These are phyloP conservation scores for Drosophila grimshawi DNA, from an alignment of 1,140 invertebrate genomes.

Conservation along the genomic window DNA sequence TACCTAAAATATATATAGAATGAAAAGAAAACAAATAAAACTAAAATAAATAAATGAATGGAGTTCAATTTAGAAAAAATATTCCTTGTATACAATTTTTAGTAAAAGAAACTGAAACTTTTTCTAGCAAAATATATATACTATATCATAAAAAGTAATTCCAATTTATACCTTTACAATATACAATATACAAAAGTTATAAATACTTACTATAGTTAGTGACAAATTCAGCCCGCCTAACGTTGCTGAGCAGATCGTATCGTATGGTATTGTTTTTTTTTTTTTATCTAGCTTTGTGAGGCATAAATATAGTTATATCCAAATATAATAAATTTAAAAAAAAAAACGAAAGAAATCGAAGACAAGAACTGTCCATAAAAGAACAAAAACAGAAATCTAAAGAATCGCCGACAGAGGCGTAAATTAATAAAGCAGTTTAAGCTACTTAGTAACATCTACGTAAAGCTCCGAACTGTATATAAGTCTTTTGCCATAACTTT, in stretches of 20 bases:
- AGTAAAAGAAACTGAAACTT: slow-evolving; percentile 35
- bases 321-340: slow-evolving; percentile 3
- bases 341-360: background rate
- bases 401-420: slow-evolving; percentile 10
- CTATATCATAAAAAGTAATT: slow-evolving; percentile 14
- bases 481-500: slow-evolving; percentile 31
- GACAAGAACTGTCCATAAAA: slow-evolving; percentile 5
- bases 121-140: slow-evolving; percentile 51
- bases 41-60: slow-evolving; percentile 3
- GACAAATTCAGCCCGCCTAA: slow-evolving; percentile 75
- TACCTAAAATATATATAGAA: slow-evolving; percentile 12
- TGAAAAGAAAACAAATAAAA: background rate
- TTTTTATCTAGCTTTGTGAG: slow-evolving; percentile 35
- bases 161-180: slow-evolving; percentile 62
- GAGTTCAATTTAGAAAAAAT: slow-evolving; percentile 43
- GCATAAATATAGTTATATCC: slow-evolving; percentile 12
- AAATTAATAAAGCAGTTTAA: slow-evolving; percentile 26
- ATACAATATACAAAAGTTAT: slow-evolving; percentile 52
- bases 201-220: slow-evolving; percentile 62
- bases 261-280: slow-evolving; percentile 44
- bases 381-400: background rate
- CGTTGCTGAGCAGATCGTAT: slow-evolving; percentile 66
- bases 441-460: slow-evolving; percentile 12
- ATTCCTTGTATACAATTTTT: slow-evolving; percentile 55
- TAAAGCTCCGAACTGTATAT: slow-evolving; percentile 36